Evolutionary conservation across 2,797 vertebrate genomes (phyloP), one percentile per base, ranked within the genome.

Genomic region (Mormyrus proboscirostris): DNA sequence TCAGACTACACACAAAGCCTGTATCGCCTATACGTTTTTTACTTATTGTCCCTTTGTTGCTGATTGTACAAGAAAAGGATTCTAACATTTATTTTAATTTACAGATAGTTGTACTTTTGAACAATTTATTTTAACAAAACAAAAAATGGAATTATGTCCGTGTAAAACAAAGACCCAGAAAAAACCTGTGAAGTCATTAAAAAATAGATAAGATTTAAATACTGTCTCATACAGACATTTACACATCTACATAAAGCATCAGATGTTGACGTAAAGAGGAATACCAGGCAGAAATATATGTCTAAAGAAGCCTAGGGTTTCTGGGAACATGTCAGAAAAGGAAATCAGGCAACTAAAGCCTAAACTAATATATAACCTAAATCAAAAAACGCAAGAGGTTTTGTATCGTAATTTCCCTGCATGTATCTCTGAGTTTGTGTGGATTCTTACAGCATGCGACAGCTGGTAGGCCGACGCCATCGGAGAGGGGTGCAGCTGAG

Each of bases 401-500:
- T 41, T 65, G 5, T 7, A 16, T 5, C 47, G 16, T 47, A 25
- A 51, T 84, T 49, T 25, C 38, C 44, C 16, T 76, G 76, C 87
- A 50, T 16, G 16, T 12, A 51, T 33, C 83, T 82, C 69, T 69
- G 44, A 88, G 76, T 79, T 73, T 73, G 92, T 94, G 94, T 91
- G 95, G 90, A 90, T 91, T 96, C 96, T 97, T 95, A 97, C 96
- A 90, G 92, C 94, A 94, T 95, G 95, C 93, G 94, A 94, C 93
- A 94, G 94, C 93, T 94, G 94, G 93, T 95, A 94, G 92, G 95
- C 94, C 86, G 94, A 94, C 93, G 94, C 94, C 94, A 96, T 94
- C 0, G 92, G 95, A 92, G 95, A 94, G 89, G 91, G 93, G 91
- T 94, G 90, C 89, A 94, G 95, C 89, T 92, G 94, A 90, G 95